Evolutionary conservation across 2,113 vertebrate species (phyloP), one percentile per base, ranked within the genome.

Genomic region (Tachysurus vachellii): DNA sequence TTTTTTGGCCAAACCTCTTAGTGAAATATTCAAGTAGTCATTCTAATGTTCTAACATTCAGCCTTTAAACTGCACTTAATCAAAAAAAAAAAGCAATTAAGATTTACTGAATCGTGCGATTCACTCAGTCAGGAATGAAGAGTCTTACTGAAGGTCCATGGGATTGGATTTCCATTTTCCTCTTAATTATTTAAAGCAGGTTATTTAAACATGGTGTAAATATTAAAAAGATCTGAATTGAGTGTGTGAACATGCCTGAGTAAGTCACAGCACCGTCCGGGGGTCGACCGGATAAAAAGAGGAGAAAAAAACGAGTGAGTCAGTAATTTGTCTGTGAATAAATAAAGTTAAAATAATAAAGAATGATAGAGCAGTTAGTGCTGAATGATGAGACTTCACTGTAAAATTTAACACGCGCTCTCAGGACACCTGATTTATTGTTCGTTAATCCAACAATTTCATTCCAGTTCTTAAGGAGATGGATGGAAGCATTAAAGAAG

Each of bases 301-400:
- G 47, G 47, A 19, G 3, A 19, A 5, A 66, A 28, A 19, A 36
- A 9, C 21, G 79, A 81, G 19, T 2, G 57, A 31, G 36, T 82
- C 56, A 26, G 59, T 82, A 14, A 82, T 62, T 44, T 80, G 9
- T 80, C 28, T 61, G 19, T 62, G 57, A 82, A 62, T 82, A 82
- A 62, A 62, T 61, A 62, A 82, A 82, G 10, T 44, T 26, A 61
- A 21, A 61, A 44, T 62, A 61, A 82, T 82, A 61, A 82, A 61
- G 80, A 82, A 13, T n/a, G 36, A 62, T 82, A 14, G 31, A 11
- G 36, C 80, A 62, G 80, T 82, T 82, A 3, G 59, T 28, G 16
- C 57, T 62, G 57, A 82, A 16, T 62, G 80, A 82, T 82, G 36
- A 82, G 31, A 82, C 21, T 14, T 42, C 80, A 62, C 80, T 61